phyloP scores from a whole-genome alignment of 2,797 vertebrate genomes.

The Arnoldichthys spilopterus region DNA sequence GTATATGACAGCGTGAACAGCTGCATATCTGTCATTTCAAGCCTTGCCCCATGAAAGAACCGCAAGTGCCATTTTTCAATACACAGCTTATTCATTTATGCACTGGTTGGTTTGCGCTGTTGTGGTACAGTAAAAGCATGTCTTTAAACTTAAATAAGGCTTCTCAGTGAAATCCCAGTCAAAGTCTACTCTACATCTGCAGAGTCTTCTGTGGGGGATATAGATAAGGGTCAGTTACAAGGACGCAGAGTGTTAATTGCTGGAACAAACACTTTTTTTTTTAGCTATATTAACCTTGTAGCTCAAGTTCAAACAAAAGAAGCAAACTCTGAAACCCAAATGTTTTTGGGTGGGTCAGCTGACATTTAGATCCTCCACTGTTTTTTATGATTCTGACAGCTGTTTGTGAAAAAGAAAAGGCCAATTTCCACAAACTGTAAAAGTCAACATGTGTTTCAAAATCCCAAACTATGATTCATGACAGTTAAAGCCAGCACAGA shows the following conservation, averaged over 20 bases:
- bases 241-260: too few species aligned
- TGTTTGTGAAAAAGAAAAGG: not conserved
- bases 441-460: slow-evolving; percentile 38
- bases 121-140: too few species aligned
- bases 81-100: not conserved
- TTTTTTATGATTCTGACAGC: not conserved
- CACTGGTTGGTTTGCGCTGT: too few species aligned
- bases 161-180: not conserved
- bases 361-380: not conserved
- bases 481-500: not conserved
- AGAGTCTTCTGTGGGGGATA: not conserved
- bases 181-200: not conserved
- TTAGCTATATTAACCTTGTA: not conserved
- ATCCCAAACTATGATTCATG: slow-evolving; percentile 38
- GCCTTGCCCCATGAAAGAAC: not conserved
- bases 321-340: not conserved
- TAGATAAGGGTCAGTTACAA: too few species aligned
- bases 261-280: too few species aligned
- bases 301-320: not conserved
- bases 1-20: not conserved
- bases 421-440: not conserved
- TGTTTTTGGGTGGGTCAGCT: not conserved
- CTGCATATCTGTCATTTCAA: not conserved
- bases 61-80: not conserved
- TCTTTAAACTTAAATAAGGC: not conserved